Percentiles rank a stretch among this genome's conserved stretches.
Evolutionary conservation across 2,797 vertebrate genomes (phyloP).

Genomic region (Graptemys geographica): DNA sequence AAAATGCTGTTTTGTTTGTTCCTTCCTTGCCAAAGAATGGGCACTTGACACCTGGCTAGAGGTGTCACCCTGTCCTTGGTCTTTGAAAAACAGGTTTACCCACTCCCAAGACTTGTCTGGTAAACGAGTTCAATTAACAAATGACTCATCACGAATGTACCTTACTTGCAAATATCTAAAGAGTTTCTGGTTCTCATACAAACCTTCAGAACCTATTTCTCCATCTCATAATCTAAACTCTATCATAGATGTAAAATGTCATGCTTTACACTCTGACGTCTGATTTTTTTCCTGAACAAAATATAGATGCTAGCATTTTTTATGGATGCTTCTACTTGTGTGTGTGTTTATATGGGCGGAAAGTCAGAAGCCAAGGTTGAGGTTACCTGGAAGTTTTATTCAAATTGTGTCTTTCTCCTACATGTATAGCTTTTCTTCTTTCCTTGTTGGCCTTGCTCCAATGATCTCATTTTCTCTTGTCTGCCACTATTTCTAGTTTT

Average conservation of each 20-base stretch:
- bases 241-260: background rate
- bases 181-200: background rate
- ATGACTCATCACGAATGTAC: background rate
- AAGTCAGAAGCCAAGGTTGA: background rate
- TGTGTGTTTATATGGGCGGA: background rate
- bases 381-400: slow-evolving; percentile 1
- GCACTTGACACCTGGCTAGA: background rate
- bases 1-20: background rate
- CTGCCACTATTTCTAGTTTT: background rate
- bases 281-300: background rate
- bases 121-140: background rate
- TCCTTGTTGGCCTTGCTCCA: background rate
- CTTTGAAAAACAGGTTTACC: background rate
- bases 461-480: background rate
- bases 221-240: background rate
- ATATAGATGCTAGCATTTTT: background rate
- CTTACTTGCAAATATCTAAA: background rate
- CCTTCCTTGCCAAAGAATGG: background rate
- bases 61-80: background rate
- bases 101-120: background rate
- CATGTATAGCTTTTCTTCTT: slow-evolving; percentile 2
- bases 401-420: background rate
- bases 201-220: background rate
- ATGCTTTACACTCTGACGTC: background rate
- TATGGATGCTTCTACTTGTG: background rate